Evolutionary conservation across 2,113 vertebrate species (phyloP), one percentile per base, ranked within the genome.

Genomic region (Macquaria ambigua): DNA sequence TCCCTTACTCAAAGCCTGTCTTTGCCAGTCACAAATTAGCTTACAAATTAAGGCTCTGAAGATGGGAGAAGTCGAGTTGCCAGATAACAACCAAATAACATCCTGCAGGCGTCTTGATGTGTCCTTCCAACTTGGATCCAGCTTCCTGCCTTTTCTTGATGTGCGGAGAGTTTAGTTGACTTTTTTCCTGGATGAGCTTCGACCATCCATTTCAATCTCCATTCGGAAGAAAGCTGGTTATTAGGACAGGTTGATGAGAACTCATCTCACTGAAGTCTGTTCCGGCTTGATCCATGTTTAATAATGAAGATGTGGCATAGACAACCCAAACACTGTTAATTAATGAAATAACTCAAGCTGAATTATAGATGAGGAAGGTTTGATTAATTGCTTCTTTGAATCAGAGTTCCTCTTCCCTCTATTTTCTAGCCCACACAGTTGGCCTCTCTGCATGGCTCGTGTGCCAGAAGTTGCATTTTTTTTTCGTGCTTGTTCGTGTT

Each of bases 31-130:
- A 82, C 88, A 87, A 94, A 94, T 94, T 89, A 93, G 90, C 89
- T 95, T 93, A 91, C 93, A 95, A 96, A 95, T 95, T 87, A 94
- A 87, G 84, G 82, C 84, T 81, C 83, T 69, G 84, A 94, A 90
- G 85, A 92, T 83, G 77, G 71, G 86, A 82, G 79, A 87, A 82
- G 78, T 79, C 14, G 67, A 85, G 81, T 70, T 91, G 89, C 89
- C 85, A 90, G 88, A 94, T 89, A 91, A 92, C 79, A 91, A 88
- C 87, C 76, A 43, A 90, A 91, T 90, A 90, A 90, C 94, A 93
- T 95, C 93, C 94, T 95, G 93, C 73, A 75, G 55, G 78, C 58
- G 72, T 89, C 93, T 94, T 93, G 90, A 95, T 93, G 90, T 77
- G 72, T 86, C 43, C 61, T 77, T 95, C 82, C 82, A 93, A 89